A percentile compares a stretch with the other conserved stretches of the same genome.
phyloP scores from a whole-genome alignment of 2,888 invertebrate species.

The Calameuta filiformis region DNA sequence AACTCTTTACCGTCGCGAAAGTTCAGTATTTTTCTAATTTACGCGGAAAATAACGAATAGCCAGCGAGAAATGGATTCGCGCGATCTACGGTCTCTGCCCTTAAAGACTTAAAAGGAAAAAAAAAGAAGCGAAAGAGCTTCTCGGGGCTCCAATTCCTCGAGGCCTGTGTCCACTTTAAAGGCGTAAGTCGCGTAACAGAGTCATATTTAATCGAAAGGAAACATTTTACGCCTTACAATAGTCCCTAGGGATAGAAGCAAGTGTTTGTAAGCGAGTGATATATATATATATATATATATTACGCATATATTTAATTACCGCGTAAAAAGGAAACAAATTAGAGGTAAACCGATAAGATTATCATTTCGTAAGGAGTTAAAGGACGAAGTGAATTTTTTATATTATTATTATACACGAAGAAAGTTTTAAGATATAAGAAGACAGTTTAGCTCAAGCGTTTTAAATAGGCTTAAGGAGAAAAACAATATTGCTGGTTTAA shows the following conservation, averaged over 20 bases:
- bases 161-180: neutral
- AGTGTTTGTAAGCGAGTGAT: constrained; percentile 38
- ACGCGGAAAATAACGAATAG: neutral
- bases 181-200: neutral
- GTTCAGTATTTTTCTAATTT: neutral
- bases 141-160: neutral
- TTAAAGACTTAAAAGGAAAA: neutral
- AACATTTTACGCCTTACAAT: constrained; percentile 4
- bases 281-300: constrained; percentile 32
- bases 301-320: neutral
- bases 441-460: constrained; percentile 35
- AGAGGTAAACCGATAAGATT: constrained; percentile 27
- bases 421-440: constrained; percentile 27
- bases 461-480: constrained; percentile 19
- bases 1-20: neutral
- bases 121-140: neutral
- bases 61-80: neutral
- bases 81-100: neutral
- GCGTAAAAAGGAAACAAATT: constrained; percentile 24
- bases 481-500: constrained; percentile 11
- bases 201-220: neutral
- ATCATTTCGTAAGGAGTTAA: constrained; percentile 19
- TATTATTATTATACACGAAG: constrained; percentile 22
- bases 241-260: constrained; percentile 7
- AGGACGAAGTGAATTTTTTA: constrained; percentile 30